Base-by-base conservation (phyloP, 1,140 invertebrate species). In the Lethocerus indicus region DNA sequence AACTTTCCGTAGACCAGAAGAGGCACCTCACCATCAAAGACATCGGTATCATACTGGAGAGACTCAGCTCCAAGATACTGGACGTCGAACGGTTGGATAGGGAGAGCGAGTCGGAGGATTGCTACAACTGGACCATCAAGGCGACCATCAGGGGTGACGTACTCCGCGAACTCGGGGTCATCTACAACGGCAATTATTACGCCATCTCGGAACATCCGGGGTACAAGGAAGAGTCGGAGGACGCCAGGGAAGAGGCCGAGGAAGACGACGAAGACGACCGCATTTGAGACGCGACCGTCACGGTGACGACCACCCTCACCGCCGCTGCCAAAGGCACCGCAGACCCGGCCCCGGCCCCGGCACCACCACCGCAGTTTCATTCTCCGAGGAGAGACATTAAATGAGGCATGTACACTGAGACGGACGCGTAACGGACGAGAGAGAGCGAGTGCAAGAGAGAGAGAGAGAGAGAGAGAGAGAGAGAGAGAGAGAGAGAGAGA, bases 111-210 rank as follows among this genome's bases (percentile, higher is more conserved):
- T 85, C 81, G 62, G 83, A 87, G 61, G 86, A 91, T 64, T 88
- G 85, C 63, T 88, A 89, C 71, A 89, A 89, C 66, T 92, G 88
- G 87, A 89, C 87, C 60, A 88, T 89, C 67, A 87, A 87, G 66
- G 87, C 89, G 41, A 87, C 88, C 54, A 91, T 93, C 56, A 72
- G 86, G 39, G 88, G 88, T 39, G 87, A 91, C 63, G 83, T 87
- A 54, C 66, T 92, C 51, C 71, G 86, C 41, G 87, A 93, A 66
- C 72, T 92, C 40, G 89, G 89, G 36, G 84, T 94, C 47, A 87
- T 93, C 60, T 94, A 94, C 67, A 91, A 92, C 70, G 87, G 87
- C 32, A 91, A 89, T 67, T 94, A 90, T 69, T 92, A 93, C 67
- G 85, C 86, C 48, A 91, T 93, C 59, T 88, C 85, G 56, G 88